These are phyloP conservation scores for Drosophila mercatorum DNA, from an alignment of 2,888 invertebrate genomes.

Conservation along the genomic window DNA sequence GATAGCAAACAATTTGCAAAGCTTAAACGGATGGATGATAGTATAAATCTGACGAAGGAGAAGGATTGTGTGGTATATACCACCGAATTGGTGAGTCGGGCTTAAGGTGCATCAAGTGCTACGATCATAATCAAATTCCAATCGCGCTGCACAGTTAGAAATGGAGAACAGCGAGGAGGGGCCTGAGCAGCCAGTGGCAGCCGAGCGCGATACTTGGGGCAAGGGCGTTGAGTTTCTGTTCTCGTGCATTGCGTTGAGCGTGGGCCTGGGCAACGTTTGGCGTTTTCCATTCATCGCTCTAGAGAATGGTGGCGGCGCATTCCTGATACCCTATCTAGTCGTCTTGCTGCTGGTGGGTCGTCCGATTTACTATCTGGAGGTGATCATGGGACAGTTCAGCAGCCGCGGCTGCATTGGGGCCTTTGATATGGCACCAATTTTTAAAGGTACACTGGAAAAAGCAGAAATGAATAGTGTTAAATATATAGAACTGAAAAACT, in stretches of 20 bases:
- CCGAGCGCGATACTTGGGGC: conserved; percentile 86
- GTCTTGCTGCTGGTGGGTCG: conserved; percentile 88
- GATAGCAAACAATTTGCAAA: conserved; percentile 67
- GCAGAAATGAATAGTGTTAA: not conserved
- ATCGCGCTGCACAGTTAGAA: conserved; percentile 25
- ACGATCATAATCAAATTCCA: not conserved
- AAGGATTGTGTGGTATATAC: conserved; percentile 53
- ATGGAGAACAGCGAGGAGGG: conserved; percentile 36
- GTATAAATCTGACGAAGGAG: conserved; percentile 7
- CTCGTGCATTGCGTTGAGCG: conserved; percentile 86
- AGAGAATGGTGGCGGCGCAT: conserved; percentile 89
- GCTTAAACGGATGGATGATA: conserved; percentile 41
- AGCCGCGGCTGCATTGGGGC: conserved; percentile 89
- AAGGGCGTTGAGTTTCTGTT: conserved; percentile 88
- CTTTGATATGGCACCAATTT: conserved; percentile 88
- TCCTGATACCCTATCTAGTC: conserved; percentile 88
- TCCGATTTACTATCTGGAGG: conserved; percentile 90
- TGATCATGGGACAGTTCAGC: conserved; percentile 90
- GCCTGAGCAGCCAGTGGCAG: not conserved
- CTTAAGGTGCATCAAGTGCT: not conserved
- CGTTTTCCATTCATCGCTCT: conserved; percentile 88
- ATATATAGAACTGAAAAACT: not conserved
- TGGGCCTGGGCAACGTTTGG: conserved; percentile 89
- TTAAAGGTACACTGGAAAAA: conserved; percentile 86
- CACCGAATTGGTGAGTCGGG: conserved; percentile 64